Conservation (phyloP, 2,888 invertebrate genomes). For the Phortica magna region DNA sequence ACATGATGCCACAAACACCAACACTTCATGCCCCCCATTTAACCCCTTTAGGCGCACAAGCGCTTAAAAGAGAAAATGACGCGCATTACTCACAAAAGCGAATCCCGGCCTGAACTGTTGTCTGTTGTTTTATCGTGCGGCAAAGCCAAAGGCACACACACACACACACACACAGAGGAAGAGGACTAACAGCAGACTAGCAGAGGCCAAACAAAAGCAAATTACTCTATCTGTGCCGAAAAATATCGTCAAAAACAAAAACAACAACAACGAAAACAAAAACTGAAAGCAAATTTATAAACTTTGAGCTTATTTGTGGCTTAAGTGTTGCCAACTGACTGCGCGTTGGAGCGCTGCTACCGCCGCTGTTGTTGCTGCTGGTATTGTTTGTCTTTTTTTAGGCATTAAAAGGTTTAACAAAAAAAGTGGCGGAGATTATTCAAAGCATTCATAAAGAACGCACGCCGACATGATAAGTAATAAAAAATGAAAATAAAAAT, state of each 20-base stretch:
- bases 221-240: constrained; percentile 46
- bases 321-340: constrained; percentile 49
- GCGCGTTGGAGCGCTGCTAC: not conserved
- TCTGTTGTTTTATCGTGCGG: not conserved
- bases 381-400: not conserved
- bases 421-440: not conserved
- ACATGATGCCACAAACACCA: too few relatives aligned
- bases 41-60: not conserved
- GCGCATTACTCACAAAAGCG: constrained; percentile 10
- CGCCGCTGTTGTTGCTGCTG: not conserved
- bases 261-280: constrained; percentile 27
- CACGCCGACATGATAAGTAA: not conserved
- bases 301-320: constrained; percentile 65
- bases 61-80: not conserved
- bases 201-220: constrained; percentile 48
- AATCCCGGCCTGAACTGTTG: not conserved
- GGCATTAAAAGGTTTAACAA: not conserved
- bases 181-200: too few relatives aligned
- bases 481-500: not conserved
- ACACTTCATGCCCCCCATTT: too few relatives aligned
- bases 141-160: not conserved
- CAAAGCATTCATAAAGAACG: constrained; percentile 13
- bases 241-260: constrained; percentile 26
- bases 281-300: constrained; percentile 45
- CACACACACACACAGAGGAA: too few relatives aligned